These are phyloP conservation scores for Rattus norvegicus DNA, from an alignment of 2,113 vertebrate genomes.

Conservation along the genomic window GRCr8 NC_086037.1:35066001-35066500, in stretches of 20 bases:
- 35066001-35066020: background rate
- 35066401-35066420: background rate
- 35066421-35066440: background rate
- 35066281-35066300: conserved; percentile 23
- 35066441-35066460: background rate
- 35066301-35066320: conserved; percentile 48
- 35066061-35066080: background rate
- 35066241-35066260: background rate
- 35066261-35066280: conserved; percentile 42
- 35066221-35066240: background rate
- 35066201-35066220: conserved; percentile 35
- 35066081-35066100: background rate
- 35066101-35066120: conserved; percentile 36
- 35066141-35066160: background rate
- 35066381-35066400: background rate
- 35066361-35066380: conserved; percentile 27
- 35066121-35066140: conserved; percentile 45
- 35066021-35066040: background rate
- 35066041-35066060: background rate
- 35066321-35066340: conserved; percentile 21
- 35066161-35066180: background rate
- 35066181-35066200: background rate
- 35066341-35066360: conserved; percentile 5
- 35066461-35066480: background rate
- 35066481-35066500: background rate